These are phyloP conservation scores for Enteromius afrohamiltoni DNA, from an alignment of 2,797 vertebrate genomes.

Conservation along the genomic window DNA sequence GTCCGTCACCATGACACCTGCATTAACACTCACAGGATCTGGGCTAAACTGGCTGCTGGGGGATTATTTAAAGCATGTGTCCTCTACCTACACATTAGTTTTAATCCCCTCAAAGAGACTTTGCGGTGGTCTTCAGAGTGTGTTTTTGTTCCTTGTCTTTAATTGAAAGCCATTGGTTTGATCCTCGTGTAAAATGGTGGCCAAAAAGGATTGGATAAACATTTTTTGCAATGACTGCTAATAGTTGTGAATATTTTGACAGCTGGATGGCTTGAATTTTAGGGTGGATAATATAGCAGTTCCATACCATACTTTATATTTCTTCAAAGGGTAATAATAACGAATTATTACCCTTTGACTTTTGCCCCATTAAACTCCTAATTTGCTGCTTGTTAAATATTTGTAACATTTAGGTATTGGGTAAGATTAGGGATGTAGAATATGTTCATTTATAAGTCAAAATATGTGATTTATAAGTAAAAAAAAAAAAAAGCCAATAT, in stretches of 20 bases:
- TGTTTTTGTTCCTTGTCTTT: slow-evolving; percentile 15
- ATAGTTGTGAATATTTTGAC: neutral
- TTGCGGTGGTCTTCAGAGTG: slow-evolving; percentile 40
- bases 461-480: too few relatives aligned
- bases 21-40: slow-evolving; percentile 79
- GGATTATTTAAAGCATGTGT: slow-evolving; percentile 52
- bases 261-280: neutral
- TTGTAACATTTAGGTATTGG: neutral
- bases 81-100: slow-evolving; percentile 52
- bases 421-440: neutral
- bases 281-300: neutral
- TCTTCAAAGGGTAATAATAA: too few relatives aligned
- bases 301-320: neutral
- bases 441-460: neutral
- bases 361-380: neutral
- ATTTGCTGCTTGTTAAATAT: neutral
- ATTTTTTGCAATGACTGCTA: neutral
- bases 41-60: slow-evolving; percentile 75
- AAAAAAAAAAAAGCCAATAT: neutral
- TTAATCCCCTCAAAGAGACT: slow-evolving; percentile 46
- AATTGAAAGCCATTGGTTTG: neutral
- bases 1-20: slow-evolving; percentile 72
- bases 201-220: neutral
- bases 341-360: neutral
- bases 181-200: neutral